Evolutionary conservation across 2,888 invertebrate genomes (phyloP), one percentile per base, ranked within the genome.

Genomic region (Drosophila dives): DNA sequence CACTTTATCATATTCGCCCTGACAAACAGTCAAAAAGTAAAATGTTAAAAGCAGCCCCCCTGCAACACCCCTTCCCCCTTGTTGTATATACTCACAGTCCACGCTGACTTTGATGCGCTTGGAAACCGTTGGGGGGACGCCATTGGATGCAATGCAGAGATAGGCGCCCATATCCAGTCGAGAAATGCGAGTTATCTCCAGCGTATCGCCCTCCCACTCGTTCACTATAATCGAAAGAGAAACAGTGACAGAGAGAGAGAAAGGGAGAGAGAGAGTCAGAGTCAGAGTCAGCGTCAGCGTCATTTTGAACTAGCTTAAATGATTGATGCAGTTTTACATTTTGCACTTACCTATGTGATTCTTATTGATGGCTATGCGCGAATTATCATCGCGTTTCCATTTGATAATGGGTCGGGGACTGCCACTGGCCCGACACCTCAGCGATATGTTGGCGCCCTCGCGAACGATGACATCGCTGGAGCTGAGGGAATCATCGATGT

Each of bases 91-190:
- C 98, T 97, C 94, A 98, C 98, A 98, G 94, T 98, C 97, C 66
- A 98, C 98, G 94, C 97, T 97, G 92, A 98, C 97, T 95, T 97
- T 97, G 91, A 98, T 97, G 92, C 97, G 95, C 94, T 98, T 98
- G 92, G 97, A 97, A 82, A 98, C 97, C 48, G 97, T 96, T 15
- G 98, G 98, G 4, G 98, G 98, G 38, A 98, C 96, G n/a, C 97
- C 97, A 91, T 98, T 98, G 68, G 93, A 91, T 61, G 98, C 98
- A 85, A 98, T 98, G 94, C 98, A 98, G 82, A 98, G 95, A 93
- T 97, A 98, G 69, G 97, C 97, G 53, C 98, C 98, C 98, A 98
- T 98, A 92, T 97, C 97, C 86, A 97, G 94, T 80, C 98, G 95
- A 63, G 97, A 97, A 91, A 98, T 97, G 89, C 96, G 95, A 60